Conservation (phyloP, 2,797 vertebrate species). For the Geotrypetes seraphini region DNA sequence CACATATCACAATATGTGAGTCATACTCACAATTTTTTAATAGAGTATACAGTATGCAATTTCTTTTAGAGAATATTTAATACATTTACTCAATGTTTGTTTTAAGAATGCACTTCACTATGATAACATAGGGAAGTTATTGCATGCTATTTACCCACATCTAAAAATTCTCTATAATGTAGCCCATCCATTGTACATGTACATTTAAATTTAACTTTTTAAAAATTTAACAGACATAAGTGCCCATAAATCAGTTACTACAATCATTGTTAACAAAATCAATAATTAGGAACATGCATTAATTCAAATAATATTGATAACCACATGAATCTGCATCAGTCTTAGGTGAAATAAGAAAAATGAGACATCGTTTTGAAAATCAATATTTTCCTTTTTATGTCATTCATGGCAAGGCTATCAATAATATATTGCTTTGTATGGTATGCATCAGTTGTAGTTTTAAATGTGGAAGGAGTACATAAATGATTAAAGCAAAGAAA, state of each 20-base stretch:
- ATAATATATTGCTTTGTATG: constrained; percentile 54
- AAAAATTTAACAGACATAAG: constrained; percentile 66
- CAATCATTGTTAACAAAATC: constrained; percentile 66
- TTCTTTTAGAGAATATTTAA: too few species aligned
- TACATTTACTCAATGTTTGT: too few species aligned
- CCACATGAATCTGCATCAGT: constrained; percentile 49
- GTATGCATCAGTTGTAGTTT: constrained; percentile 39
- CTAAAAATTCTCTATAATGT: constrained; percentile 47
- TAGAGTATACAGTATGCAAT: too few species aligned
- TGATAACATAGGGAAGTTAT: too few species aligned
- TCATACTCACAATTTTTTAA: background rate
- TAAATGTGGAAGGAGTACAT: constrained; percentile 29
- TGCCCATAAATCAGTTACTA: constrained; percentile 71
- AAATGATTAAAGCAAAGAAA: constrained; percentile 23
- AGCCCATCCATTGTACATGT: constrained; percentile 44
- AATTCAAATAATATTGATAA: constrained; percentile 70
- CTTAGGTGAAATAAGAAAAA: constrained; percentile 64
- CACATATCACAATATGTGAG: too few species aligned
- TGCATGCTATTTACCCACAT: constrained; percentile 39
- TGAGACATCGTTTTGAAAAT: constrained; percentile 57
- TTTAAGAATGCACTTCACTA: too few species aligned
- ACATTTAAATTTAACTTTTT: constrained; percentile 54
- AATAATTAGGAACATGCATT: constrained; percentile 67
- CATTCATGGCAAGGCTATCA: constrained; percentile 56
- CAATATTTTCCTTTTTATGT: constrained; percentile 62